These are phyloP conservation scores for Montifringilla adamsi DNA, from an alignment of 2,113 vertebrate genomes.

Conservation along the genomic window DNA sequence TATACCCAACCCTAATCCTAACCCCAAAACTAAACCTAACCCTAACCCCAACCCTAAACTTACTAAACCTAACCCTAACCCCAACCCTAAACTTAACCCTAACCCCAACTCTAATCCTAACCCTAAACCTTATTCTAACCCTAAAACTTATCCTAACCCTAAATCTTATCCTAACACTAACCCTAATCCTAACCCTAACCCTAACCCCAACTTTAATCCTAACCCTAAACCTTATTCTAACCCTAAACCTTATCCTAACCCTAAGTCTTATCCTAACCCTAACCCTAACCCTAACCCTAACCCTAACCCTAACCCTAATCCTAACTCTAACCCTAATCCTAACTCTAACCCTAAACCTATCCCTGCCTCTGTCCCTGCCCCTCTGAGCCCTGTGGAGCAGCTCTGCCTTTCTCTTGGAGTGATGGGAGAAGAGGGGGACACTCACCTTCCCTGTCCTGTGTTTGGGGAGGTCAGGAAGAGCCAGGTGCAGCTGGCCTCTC, in stretches of 20 bases:
- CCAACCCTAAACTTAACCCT: rapidly evolving
- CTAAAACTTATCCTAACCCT: neutral
- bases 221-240: rapidly evolving
- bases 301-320: too few species aligned
- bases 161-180: rapidly evolving
- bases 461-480: neutral
- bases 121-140: neutral
- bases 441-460: neutral
- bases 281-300: rapidly evolving
- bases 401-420: neutral
- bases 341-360: rapidly evolving
- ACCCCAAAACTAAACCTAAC: rapidly evolving
- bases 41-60: neutral
- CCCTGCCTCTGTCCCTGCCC: neutral
- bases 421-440: too few species aligned
- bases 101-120: neutral
- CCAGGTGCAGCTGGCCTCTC: neutral
- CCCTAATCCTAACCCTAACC: rapidly evolving
- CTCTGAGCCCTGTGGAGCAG: neutral
- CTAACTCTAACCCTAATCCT: neutral
- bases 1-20: rapidly evolving
- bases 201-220: rapidly evolving
- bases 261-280: rapidly evolving
- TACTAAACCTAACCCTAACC: too few species aligned
- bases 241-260: neutral